A percentile compares a stretch with the other conserved stretches of the same genome.
Evolutionary conservation across 2,888 invertebrate genomes (phyloP).

Genomic region (Drosophila leonis): DNA sequence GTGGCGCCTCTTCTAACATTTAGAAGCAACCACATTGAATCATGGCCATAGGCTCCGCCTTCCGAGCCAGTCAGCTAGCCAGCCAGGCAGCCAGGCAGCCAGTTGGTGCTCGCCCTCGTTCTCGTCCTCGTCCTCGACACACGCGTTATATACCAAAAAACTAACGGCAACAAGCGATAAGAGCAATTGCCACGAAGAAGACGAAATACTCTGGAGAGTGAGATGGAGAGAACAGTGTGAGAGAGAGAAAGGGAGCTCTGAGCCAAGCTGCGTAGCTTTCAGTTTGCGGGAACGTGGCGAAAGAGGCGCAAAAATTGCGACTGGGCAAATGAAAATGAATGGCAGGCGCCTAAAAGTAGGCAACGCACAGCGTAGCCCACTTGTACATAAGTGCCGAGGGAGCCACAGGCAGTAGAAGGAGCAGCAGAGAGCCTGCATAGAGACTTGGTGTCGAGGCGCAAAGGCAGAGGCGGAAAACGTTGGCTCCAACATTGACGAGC

Average conservation of each 20-base stretch:
- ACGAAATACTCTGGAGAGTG: slow-evolving; percentile 33
- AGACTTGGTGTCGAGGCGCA: slow-evolving; percentile 6
- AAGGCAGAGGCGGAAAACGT: slow-evolving; percentile 29
- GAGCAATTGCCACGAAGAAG: slow-evolving; percentile 62
- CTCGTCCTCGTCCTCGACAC: slow-evolving; percentile 29
- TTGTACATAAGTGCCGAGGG: slow-evolving; percentile 61
- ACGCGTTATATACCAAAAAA: slow-evolving; percentile 75
- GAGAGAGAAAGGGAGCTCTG: background rate
- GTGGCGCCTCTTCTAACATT: slow-evolving; percentile 30
- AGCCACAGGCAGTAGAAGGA: background rate
- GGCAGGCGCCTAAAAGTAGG: slow-evolving; percentile 75
- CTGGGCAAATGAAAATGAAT: slow-evolving; percentile 74
- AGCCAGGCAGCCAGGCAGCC: slow-evolving; percentile 59
- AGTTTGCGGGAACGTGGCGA: slow-evolving; percentile 36
- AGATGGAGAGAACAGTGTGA: background rate
- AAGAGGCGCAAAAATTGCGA: slow-evolving; percentile 54
- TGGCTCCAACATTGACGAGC: slow-evolving; percentile 21
- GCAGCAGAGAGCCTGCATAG: background rate
- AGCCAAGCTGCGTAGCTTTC: background rate
- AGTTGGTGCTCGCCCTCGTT: slow-evolving; percentile 48
- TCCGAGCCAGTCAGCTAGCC: slow-evolving; percentile 42
- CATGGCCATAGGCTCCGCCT: slow-evolving; percentile 71
- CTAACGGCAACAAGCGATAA: slow-evolving; percentile 68
- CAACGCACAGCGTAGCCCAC: slow-evolving; percentile 48
- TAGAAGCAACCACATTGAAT: slow-evolving; percentile 31